Conservation (phyloP, 2,888 invertebrate genomes). For the Pristionchus exspectatus region DNA sequence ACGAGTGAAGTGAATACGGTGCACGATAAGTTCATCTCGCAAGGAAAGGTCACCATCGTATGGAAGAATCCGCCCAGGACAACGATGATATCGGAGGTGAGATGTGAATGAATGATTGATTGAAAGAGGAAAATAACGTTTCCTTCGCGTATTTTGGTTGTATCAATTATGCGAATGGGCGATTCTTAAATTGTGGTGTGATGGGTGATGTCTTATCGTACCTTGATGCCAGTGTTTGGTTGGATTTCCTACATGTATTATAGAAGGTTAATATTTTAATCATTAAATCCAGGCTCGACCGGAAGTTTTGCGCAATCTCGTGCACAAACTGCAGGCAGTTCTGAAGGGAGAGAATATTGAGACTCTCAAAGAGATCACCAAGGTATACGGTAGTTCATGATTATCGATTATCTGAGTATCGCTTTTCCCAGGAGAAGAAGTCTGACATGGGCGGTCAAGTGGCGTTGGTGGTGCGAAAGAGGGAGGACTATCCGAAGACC, state of each 20-base stretch:
- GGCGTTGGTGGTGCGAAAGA: background rate
- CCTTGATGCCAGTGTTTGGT: too few species aligned
- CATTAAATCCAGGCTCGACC: conserved; percentile 19
- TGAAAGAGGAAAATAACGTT: background rate
- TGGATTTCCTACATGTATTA: too few species aligned
- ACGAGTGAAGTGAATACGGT: background rate
- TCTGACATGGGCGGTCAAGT: conserved; percentile 20
- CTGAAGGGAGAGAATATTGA: conserved; percentile 32
- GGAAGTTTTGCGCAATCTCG: conserved; percentile 17
- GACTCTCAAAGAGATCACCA: conserved; percentile 42
- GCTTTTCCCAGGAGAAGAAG: conserved; percentile 37
- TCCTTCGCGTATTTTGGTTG: too few species aligned
- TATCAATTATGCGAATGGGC: too few species aligned
- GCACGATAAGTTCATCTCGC: background rate
- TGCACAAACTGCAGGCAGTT: background rate
- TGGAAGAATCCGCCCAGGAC: background rate
- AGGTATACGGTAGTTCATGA: background rate
- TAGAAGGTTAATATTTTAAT: too few species aligned
- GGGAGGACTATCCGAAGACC: conserved; percentile 10
- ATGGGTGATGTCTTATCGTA: too few species aligned
- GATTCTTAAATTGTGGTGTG: too few species aligned
- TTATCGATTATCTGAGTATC: background rate
- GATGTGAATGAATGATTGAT: background rate
- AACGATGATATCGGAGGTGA: conserved; percentile 22
- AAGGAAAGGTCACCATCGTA: conserved; percentile 34